These are phyloP conservation scores for Magallana angulata DNA, from an alignment of 1,140 invertebrate genomes.

Conservation along the genomic window DNA sequence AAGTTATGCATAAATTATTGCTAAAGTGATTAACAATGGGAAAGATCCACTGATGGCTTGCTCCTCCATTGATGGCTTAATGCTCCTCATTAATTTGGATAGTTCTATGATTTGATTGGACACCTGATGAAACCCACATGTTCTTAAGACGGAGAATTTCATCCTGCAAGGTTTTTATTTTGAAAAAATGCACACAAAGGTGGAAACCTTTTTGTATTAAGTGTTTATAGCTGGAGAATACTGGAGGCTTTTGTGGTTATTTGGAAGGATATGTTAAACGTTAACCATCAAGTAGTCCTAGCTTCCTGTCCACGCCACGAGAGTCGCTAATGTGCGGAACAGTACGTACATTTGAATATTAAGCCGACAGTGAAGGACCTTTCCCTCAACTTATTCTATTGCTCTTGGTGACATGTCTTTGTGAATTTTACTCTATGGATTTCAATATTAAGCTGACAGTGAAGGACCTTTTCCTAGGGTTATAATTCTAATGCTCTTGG, in stretches of 20 bases:
- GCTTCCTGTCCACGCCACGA: background rate
- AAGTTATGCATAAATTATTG: slow-evolving; percentile 3
- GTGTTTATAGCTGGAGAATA: slow-evolving; percentile 10
- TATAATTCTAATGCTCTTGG: background rate
- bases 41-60: slow-evolving; percentile 9
- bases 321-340: background rate
- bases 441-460: slow-evolving; percentile 1
- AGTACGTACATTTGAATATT: slow-evolving; percentile 15
- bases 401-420: background rate
- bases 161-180: background rate
- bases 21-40: slow-evolving; percentile 20
- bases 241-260: slow-evolving; percentile 2
- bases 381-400: background rate
- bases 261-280: slow-evolving; percentile 31
- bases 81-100: background rate
- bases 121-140: slow-evolving; percentile 10
- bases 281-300: slow-evolving; percentile 7
- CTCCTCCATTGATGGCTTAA: slow-evolving; percentile 1
- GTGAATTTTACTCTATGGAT: background rate
- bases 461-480: background rate
- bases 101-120: background rate
- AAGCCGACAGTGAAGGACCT: background rate
- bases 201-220: background rate
- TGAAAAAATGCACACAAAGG: background rate
- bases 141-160: background rate